Base-by-base conservation (phyloP, 2,797 vertebrate genomes). In the Jordanella pulchra region DNA sequence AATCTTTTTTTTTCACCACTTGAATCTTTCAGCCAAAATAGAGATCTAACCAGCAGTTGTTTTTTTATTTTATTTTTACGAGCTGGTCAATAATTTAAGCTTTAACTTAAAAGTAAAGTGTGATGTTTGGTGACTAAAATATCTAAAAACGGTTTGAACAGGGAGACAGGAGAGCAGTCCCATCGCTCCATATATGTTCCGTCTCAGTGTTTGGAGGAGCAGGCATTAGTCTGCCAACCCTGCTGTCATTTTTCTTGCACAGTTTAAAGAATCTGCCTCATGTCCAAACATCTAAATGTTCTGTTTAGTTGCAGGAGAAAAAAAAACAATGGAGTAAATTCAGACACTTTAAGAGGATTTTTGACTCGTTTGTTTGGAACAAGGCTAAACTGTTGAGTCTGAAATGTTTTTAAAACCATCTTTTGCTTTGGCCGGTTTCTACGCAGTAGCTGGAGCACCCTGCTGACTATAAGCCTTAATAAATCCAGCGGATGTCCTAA, bases 1-100 rank as follows among this genome's bases (percentile, higher is more conserved):
- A 21, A 76, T 65, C 25, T 68, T 61, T 30, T 64, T 56, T 75
- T 72, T 67, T 51, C 75, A 30, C 15, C 18, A 0, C 17, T 17
- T 7, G 28, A 58, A 35, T 60, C 18, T 35, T 30, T 32, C 4
- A 60, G 28, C 56, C 15, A 47, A 47, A 47, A 13, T 47, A 47
- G 45, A 47, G 45, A 47, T 12, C 15, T 15, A 0, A 14, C 4
- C 45, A 14, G 2, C 45, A 14, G 45, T 13, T 47, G 12, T 14
- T 2, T 2, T 47, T 3, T 7, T 39, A 5, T 39, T 32, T 30
- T 32, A 7, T 25, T 11, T 28, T 54, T 13, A 27, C 54, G n/a
- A 55, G 27, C 55, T 18, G 55, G 53, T 56, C 55, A 56, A 4
- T 30, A 56, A 56, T 18, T 56, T 18, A 7, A 17, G 27, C 1